Evolutionary conservation across 2,888 invertebrate genomes (phyloP).

Genomic region (Dryomyza anilis): DNA sequence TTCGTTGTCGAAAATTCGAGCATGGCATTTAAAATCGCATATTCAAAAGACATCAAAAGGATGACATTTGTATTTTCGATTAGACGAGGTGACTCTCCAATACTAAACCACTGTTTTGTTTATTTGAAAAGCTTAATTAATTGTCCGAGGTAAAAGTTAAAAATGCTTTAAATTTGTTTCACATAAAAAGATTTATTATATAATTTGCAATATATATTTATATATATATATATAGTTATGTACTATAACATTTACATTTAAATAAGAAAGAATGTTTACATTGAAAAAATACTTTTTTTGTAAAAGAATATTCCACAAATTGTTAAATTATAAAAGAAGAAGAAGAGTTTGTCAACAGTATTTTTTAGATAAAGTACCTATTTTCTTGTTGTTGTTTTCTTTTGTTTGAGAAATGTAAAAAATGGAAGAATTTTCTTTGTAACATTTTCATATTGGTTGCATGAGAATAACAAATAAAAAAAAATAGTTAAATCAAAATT

Average conservation of each 20-base stretch:
- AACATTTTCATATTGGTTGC: too few species aligned
- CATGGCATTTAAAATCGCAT: too few species aligned
- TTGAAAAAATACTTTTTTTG: not conserved
- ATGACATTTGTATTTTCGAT: too few species aligned
- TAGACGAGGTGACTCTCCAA: too few species aligned
- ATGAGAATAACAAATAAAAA: not conserved
- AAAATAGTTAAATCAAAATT: not conserved
- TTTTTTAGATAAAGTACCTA: not conserved
- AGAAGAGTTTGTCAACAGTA: not conserved
- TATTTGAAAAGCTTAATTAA: too few species aligned
- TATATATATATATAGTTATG: too few species aligned
- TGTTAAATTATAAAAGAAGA: not conserved
- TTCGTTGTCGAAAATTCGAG: too few species aligned
- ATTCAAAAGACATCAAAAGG: too few species aligned
- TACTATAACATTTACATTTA: conserved; percentile 25
- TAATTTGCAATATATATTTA: conserved; percentile 19
- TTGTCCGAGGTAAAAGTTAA: too few species aligned
- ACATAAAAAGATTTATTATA: conserved; percentile 15
- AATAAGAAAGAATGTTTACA: conserved; percentile 7
- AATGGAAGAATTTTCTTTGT: not conserved
- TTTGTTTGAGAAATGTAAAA: too few species aligned
- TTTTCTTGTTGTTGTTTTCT: not conserved
- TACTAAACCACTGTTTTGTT: too few species aligned
- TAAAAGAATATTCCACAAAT: conserved; percentile 11
- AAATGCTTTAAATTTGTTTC: not conserved